Base-by-base conservation (phyloP, 2,888 invertebrate genomes). In the Ectobius pallidus region DNA sequence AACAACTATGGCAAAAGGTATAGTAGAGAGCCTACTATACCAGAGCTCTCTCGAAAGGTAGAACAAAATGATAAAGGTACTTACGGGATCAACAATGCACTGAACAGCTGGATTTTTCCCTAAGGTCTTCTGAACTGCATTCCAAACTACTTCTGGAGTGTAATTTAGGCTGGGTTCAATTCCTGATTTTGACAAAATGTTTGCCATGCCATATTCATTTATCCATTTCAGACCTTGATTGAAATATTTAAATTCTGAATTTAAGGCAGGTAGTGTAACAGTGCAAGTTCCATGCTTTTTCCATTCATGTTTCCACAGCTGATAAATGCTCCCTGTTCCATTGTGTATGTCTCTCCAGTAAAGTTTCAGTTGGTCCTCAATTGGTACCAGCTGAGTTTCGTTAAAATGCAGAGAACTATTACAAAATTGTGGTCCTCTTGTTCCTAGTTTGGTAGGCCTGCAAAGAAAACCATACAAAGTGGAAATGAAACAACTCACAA, bases 281-380 rank as follows among this genome's bases (percentile, higher is more conserved):
- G 93, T 91, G 80, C 94, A 94, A 0, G 93, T 93, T 1, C 94
- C 94, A 80, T 94, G 94, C 79, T 94, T 94, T 0, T 84, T 81
- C 94, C 94, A 94, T 81, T 94, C 94, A 79, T 94, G 93, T 73
- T 88, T 84, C 93, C 93, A 94, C 25, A 94, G n/a, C 22, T 11
- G 9, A 27, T 34, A 22, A 18, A 78, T 75, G 74, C 81, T 80
- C n/a, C n/a, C n/a, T n/a, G n/a, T n/a, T 82, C 87, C 87, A 77
- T 87, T 87, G 80, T 92, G 90, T 71, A 94, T 84, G 78, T 93
- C 92, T 0, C 89, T 87, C 95, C 95, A 95, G 76, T 86, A 87
- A 55, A 86, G 82, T 74, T 87, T 84, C 73, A 93, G 79, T 46
- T 87, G 81, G 3, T 81, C 78, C 77, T 87, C 84, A 69, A 94